These are phyloP conservation scores for Hystrix brachyura DNA, from an alignment of 2,113 vertebrate genomes.

Conservation along the genomic window DNA sequence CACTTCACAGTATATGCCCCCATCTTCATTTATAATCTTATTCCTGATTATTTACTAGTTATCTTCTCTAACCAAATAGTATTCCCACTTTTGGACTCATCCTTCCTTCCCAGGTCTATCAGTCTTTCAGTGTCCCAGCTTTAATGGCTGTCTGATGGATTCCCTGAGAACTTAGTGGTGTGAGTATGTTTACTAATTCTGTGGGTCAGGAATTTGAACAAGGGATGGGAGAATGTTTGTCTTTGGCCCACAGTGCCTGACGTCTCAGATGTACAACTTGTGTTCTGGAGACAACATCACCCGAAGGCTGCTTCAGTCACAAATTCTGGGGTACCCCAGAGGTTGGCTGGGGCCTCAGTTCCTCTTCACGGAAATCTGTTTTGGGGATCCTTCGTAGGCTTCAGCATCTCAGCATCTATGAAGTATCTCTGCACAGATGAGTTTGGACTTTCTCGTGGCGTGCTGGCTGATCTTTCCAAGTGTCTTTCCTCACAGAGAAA, in stretches of 20 bases:
- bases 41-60: neutral
- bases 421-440: neutral
- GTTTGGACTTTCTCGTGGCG: neutral
- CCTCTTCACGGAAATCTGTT: neutral
- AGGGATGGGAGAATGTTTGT: neutral
- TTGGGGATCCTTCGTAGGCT: too few species aligned
- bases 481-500: neutral
- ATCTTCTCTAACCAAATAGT: neutral
- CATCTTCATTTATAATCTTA: neutral
- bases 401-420: too few species aligned
- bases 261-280: neutral
- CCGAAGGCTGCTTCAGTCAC: neutral
- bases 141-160: neutral
- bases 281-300: neutral
- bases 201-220: neutral
- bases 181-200: neutral
- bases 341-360: neutral
- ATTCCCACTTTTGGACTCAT: neutral
- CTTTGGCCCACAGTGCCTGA: neutral
- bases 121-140: neutral
- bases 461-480: neutral
- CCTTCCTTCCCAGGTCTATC: neutral
- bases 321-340: neutral
- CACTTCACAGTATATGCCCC: neutral
- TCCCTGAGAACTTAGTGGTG: neutral